Evolutionary conservation across 2,797 vertebrate species (phyloP).

Genomic region (Ctenosaura bakeri): DNA sequence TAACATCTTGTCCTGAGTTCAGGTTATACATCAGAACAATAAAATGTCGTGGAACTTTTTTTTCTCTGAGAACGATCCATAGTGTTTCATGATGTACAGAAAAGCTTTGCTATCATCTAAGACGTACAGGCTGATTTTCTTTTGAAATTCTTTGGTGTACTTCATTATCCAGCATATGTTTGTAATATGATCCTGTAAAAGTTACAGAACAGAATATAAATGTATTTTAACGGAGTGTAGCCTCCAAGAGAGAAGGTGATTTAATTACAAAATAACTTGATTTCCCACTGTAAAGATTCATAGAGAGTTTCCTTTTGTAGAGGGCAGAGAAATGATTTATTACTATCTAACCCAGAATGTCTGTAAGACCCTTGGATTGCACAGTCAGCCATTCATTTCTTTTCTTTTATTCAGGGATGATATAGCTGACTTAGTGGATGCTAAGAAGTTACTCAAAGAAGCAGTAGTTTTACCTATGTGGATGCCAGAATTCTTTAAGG

Average conservation of each 20-base stretch:
- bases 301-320: background rate
- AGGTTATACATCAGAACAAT: too few relatives aligned
- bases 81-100: too few relatives aligned
- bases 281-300: background rate
- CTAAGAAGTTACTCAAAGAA: conserved; percentile 96
- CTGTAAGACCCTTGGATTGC: background rate
- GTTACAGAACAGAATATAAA: background rate
- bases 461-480: conserved; percentile 97
- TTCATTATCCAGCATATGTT: too few relatives aligned
- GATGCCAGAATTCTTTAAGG: conserved; percentile 99
- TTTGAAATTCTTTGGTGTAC: too few relatives aligned
- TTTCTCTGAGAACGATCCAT: too few relatives aligned
- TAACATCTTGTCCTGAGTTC: too few relatives aligned
- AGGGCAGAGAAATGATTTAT: background rate
- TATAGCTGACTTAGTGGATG: conserved; percentile 94
- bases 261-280: background rate
- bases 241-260: background rate
- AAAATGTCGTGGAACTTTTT: too few relatives aligned
- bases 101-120: too few relatives aligned
- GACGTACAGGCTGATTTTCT: too few relatives aligned
- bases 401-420: conserved; percentile 86
- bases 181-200: background rate
- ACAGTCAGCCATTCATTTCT: conserved; percentile 15
- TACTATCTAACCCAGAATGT: conserved; percentile 5
- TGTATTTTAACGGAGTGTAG: background rate